Evolutionary conservation across 1,140 invertebrate species (phyloP).

Genomic region (Sitodiplosis mosellana): DNA sequence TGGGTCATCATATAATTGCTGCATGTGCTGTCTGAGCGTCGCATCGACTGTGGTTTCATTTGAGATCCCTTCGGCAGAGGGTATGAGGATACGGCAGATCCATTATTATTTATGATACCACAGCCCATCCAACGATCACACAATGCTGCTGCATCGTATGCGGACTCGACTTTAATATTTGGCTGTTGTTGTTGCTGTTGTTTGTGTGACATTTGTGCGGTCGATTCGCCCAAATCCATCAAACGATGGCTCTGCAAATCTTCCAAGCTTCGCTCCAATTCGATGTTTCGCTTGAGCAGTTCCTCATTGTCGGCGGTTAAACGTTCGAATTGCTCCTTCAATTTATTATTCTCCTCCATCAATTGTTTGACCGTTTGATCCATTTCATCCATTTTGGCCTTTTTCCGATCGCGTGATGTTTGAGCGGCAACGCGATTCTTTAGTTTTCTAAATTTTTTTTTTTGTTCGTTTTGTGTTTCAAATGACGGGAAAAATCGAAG

Average conservation of each 20-base stretch:
- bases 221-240: constrained; percentile 1
- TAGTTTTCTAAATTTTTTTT: too few relatives aligned
- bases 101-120: constrained; percentile 30
- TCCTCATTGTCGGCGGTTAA: constrained; percentile 44
- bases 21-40: constrained; percentile 18
- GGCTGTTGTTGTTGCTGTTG: too few relatives aligned
- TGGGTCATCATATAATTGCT: background rate
- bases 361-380: constrained; percentile 49
- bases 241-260: constrained; percentile 12
- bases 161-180: too few relatives aligned
- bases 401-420: constrained; percentile 91
- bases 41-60: constrained; percentile 38
- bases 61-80: constrained; percentile 60
- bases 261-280: constrained; percentile 24
- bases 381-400: constrained; percentile 75
- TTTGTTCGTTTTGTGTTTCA: too few relatives aligned
- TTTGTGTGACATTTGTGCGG: constrained; percentile 1
- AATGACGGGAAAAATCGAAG: too few relatives aligned
- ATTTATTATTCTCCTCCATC: constrained; percentile 40
- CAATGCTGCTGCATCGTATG: constrained; percentile 10
- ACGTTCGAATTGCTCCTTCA: constrained; percentile 41
- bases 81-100: constrained; percentile 56
- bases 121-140: constrained; percentile 33
- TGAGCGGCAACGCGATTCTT: constrained; percentile 97
- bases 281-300: constrained; percentile 30